Evolutionary conservation across 2,113 vertebrate species (phyloP).

Genomic region (Eonycteris spelaea): DNA sequence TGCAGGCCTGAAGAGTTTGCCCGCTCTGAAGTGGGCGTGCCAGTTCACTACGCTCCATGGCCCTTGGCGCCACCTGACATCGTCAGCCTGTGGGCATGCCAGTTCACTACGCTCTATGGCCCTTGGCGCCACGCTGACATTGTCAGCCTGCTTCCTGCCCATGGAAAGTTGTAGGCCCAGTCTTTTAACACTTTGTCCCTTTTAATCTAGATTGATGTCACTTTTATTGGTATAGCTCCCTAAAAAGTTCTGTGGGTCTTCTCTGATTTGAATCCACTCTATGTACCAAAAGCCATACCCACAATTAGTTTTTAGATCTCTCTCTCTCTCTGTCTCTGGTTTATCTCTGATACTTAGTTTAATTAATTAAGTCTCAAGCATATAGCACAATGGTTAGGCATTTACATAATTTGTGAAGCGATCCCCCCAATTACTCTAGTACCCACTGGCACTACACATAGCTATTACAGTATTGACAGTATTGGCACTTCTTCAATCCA

Average conservation of each 20-base stretch:
- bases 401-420: too few relatives aligned
- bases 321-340: neutral
- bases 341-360: neutral
- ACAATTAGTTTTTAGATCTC: neutral
- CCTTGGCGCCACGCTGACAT: neutral
- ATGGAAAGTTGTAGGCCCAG: neutral
- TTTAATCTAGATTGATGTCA: neutral
- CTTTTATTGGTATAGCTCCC: neutral
- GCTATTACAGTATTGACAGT: too few relatives aligned
- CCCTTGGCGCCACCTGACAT: neutral
- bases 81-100: neutral
- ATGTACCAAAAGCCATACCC: neutral
- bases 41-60: neutral
- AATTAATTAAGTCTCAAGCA: too few relatives aligned
- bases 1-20: neutral
- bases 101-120: neutral
- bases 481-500: too few relatives aligned
- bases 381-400: too few relatives aligned
- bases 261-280: neutral
- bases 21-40: too few relatives aligned
- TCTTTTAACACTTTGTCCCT: neutral
- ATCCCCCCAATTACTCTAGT: too few relatives aligned
- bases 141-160: neutral
- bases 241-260: neutral
- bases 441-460: too few relatives aligned